Base-by-base conservation (phyloP, 2,797 vertebrate genomes). In the Danio tinwini region DNA sequence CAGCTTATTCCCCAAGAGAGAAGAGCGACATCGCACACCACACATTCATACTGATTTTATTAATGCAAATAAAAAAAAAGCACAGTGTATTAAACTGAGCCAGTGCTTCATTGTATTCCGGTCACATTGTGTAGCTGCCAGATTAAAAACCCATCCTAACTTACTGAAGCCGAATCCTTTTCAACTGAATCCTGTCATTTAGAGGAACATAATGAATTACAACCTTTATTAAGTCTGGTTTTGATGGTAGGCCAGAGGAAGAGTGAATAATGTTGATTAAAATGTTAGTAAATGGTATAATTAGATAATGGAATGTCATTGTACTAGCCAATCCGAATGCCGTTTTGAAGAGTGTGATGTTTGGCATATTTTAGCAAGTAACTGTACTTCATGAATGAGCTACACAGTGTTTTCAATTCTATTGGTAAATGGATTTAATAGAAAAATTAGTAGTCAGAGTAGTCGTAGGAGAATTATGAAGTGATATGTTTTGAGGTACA, bases 181-280 rank as follows among this genome's bases (percentile, higher is more conserved):
- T 85, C 83, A 76, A 64, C 44, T 37, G 45, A 67, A 80, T 78
- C 62, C 64, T 78, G 82, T 58, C 69, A 88, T 86, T 86, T 74
- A 83, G 76, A 78, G 68, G 82, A 82, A 76, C 14, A 55, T 62
- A 80, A 87, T 88, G 84, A 85, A 86, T 86, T 87, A 76, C 70
- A 52, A 39, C 70, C 74, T 63, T 76, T 78, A 63, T 82, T 87
- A 83, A 78, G 87, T 81, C 83, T 81, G 62, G 68, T 79, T 85
- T 61, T 78, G 77, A 52, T 80, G 47, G 61, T 42, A 45, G 64
- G 74, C 42, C 67, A 19, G 79, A 74, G 56, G 61, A 73, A 59
- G 6, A n/a, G 59, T 19, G 64, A 78, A 72, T 81, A 37, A 45
- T 73, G 49, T 73, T 83, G 79, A 69, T 76, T 83, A 69, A 65